A percentile compares a stretch with the other conserved stretches of the same genome.
Evolutionary conservation across 2,888 invertebrate genomes (phyloP).

Genomic region (Congeria kusceri): DNA sequence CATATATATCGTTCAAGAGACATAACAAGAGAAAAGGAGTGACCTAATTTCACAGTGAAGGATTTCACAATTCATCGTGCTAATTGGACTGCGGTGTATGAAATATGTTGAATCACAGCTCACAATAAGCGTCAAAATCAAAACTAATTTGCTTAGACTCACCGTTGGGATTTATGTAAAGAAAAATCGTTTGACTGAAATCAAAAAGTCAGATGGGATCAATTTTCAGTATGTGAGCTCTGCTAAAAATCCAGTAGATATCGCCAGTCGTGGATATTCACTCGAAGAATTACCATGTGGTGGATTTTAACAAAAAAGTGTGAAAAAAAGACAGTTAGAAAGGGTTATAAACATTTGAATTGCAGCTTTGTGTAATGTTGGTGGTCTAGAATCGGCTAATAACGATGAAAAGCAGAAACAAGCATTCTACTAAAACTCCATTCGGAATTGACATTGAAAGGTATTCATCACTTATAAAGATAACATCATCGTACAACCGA

Average conservation of each 20-base stretch:
- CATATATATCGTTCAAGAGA: no score
- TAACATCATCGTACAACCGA: neutral
- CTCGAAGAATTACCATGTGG: neutral
- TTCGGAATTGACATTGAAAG: conserved; percentile 6
- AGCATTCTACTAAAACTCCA: neutral
- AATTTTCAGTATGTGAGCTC: neutral
- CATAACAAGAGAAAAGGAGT: no score
- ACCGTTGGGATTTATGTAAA: neutral
- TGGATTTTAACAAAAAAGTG: neutral
- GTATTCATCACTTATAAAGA: neutral
- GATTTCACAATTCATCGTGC: no score
- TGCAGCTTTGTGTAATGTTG: neutral
- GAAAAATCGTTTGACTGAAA: conserved; percentile 5
- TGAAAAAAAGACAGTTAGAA: no score
- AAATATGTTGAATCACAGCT: neutral
- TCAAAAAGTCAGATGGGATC: neutral
- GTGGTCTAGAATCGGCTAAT: no score
- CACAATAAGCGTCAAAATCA: neutral
- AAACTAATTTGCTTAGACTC: neutral
- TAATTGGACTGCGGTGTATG: no score
- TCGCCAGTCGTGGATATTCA: neutral
- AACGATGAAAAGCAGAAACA: neutral
- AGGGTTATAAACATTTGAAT: no score
- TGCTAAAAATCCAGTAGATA: neutral
- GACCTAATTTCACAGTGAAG: no score